A percentile compares a stretch with the other conserved stretches of the same genome.
Evolutionary conservation across 2,113 vertebrate genomes (phyloP).

Genomic region (Microtus pennsylvanicus): DNA sequence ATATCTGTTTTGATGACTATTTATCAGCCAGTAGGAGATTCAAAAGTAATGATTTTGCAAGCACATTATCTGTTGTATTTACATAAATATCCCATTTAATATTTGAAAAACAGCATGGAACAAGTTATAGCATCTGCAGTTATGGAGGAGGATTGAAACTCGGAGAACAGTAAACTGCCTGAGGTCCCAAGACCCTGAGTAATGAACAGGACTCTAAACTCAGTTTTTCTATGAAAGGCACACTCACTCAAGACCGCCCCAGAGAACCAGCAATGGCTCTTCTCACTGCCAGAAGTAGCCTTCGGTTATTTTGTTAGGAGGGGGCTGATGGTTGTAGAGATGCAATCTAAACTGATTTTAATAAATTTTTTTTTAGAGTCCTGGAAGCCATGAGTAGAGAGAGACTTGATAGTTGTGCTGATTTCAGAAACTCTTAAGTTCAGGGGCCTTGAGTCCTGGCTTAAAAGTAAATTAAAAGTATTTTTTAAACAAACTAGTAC

Average conservation of each 20-base stretch:
- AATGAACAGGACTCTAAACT: neutral
- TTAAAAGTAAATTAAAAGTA: neutral
- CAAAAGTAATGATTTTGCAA: slow-evolving; percentile 49
- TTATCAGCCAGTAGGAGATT: slow-evolving; percentile 46
- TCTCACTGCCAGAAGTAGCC: slow-evolving; percentile 17
- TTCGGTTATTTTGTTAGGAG: slow-evolving; percentile 17
- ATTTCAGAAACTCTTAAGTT: slow-evolving; percentile 27
- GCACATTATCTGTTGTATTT: slow-evolving; percentile 53
- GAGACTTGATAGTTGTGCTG: neutral
- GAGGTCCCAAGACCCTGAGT: slow-evolving; percentile 14
- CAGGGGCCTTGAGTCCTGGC: neutral
- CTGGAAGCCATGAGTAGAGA: neutral
- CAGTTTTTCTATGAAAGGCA: neutral
- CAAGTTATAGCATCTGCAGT: slow-evolving; percentile 27
- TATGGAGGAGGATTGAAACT: slow-evolving; percentile 20
- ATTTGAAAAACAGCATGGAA: slow-evolving; percentile 26
- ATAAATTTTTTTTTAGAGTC: neutral
- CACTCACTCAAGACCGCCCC: neutral
- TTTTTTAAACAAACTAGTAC: slow-evolving; percentile 25
- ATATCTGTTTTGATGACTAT: slow-evolving; percentile 16
- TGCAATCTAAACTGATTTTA: neutral
- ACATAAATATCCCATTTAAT: slow-evolving; percentile 52
- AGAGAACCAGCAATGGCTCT: neutral
- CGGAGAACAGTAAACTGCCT: slow-evolving; percentile 6
- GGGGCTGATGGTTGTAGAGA: neutral